These are phyloP conservation scores for Diaphora mendica DNA, from an alignment of 2,888 invertebrate species.

Conservation along the genomic window DNA sequence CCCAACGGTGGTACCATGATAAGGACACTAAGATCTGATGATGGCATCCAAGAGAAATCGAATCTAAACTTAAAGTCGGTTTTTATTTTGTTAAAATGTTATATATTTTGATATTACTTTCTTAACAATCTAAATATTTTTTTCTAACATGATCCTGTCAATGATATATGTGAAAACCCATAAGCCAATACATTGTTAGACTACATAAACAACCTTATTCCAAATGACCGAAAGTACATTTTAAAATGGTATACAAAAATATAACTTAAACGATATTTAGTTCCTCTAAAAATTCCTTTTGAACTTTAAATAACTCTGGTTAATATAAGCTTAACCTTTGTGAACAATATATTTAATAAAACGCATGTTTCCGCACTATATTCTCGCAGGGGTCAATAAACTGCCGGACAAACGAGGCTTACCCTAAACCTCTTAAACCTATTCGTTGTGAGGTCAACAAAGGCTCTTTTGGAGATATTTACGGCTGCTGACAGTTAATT, in stretches of 20 bases:
- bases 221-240: neutral
- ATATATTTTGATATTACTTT: neutral
- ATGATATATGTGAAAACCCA: neutral
- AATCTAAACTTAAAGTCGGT: too few relatives aligned
- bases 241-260: neutral
- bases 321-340: neutral
- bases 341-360: neutral
- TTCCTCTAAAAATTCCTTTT: neutral
- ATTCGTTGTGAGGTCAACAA: constrained; percentile 20
- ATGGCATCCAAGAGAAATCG: too few relatives aligned
- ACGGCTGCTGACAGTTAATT: constrained; percentile 16
- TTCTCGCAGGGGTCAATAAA: constrained; percentile 6
- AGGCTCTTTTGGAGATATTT: constrained; percentile 16
- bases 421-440: constrained; percentile 17
- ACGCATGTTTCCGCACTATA: constrained; percentile 9
- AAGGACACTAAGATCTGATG: too few relatives aligned
- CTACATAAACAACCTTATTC: neutral
- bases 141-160: neutral
- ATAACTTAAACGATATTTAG: neutral
- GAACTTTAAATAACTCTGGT: neutral
- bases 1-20: too few relatives aligned
- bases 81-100: too few relatives aligned
- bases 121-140: neutral
- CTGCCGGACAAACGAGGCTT: constrained; percentile 8
- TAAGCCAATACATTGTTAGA: neutral